phyloP scores from a whole-genome alignment of 2,113 vertebrate species.

The Nothobranchius furzeri region DNA sequence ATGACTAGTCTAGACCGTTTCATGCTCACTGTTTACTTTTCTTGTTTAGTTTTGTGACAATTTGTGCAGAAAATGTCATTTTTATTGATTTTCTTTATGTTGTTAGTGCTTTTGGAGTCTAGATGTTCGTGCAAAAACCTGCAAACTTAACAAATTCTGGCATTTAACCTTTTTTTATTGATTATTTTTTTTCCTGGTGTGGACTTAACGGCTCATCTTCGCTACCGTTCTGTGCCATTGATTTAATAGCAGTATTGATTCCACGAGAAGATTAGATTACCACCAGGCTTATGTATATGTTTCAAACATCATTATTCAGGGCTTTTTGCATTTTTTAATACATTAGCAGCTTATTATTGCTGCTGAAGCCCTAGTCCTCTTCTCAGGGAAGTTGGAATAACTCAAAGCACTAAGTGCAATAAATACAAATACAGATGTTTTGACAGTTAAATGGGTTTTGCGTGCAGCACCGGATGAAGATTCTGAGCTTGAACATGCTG shows the following conservation, averaged over 20 bases:
- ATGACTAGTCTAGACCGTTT: slow-evolving; percentile 12
- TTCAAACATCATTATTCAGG: slow-evolving; percentile 43
- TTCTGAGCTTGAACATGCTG: neutral
- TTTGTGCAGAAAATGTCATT: slow-evolving; percentile 15
- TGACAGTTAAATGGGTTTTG: slow-evolving; percentile 19
- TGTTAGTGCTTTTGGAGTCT: slow-evolving; percentile 6
- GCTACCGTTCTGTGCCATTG: slow-evolving; percentile 41
- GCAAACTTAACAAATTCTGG: slow-evolving; percentile 37
- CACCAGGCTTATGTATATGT: slow-evolving; percentile 18
- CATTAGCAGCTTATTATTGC: slow-evolving; percentile 41
- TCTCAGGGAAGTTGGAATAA: slow-evolving; percentile 17
- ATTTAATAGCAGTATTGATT: slow-evolving; percentile 58
- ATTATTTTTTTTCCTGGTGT: slow-evolving; percentile 37
- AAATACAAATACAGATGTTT: slow-evolving; percentile 17
- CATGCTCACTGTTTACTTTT: slow-evolving; percentile 10
- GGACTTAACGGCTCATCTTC: slow-evolving; percentile 44
- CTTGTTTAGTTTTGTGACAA: slow-evolving; percentile 9
- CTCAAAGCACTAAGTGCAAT: slow-evolving; percentile 20
- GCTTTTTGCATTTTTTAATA: slow-evolving; percentile 6
- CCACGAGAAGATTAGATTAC: slow-evolving; percentile 6
- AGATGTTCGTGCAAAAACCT: slow-evolving; percentile 5
- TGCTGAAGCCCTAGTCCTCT: slow-evolving; percentile 25
- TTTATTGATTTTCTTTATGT: slow-evolving; percentile 46
- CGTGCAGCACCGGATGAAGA: neutral
- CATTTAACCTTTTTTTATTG: slow-evolving; percentile 58